These are phyloP conservation scores for Drosophila heteroneura DNA, from an alignment of 2,888 invertebrate genomes.

Conservation along the genomic window DNA sequence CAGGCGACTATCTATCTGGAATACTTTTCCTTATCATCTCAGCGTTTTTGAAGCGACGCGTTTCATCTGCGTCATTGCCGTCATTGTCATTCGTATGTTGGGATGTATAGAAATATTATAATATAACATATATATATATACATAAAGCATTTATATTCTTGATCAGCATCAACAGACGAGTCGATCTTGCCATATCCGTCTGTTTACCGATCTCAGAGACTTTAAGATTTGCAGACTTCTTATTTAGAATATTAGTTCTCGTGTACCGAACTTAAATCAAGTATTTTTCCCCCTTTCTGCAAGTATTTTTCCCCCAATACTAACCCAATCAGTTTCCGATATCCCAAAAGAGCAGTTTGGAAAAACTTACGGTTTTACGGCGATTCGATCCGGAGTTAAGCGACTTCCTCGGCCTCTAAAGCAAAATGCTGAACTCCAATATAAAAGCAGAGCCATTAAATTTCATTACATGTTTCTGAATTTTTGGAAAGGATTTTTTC, in stretches of 20 bases:
- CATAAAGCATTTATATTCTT: neutral
- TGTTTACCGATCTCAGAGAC: neutral
- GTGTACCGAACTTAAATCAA: neutral
- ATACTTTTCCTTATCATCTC: conserved; percentile 14
- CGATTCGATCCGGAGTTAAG: too few species aligned
- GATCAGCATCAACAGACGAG: neutral
- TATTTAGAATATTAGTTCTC: neutral
- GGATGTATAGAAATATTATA: neutral
- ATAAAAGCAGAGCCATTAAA: too few species aligned
- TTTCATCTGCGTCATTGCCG: conserved; percentile 46
- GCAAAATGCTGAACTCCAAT: too few species aligned
- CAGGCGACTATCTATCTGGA: conserved; percentile 5
- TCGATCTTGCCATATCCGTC: neutral
- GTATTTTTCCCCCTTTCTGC: neutral
- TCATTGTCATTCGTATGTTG: conserved; percentile 28
- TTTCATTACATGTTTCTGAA: too few species aligned
- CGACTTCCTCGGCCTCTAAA: too few species aligned
- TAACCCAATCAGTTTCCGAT: neutral
- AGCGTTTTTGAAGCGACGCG: conserved; percentile 21
- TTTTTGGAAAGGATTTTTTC: too few species aligned
- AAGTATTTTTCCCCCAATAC: too few species aligned
- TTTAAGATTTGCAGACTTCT: neutral
- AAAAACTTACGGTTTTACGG: neutral
- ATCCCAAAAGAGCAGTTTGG: neutral
- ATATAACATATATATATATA: neutral